phyloP scores from a whole-genome alignment of 1,140 invertebrate genomes.

The Musca vetustissima region DNA sequence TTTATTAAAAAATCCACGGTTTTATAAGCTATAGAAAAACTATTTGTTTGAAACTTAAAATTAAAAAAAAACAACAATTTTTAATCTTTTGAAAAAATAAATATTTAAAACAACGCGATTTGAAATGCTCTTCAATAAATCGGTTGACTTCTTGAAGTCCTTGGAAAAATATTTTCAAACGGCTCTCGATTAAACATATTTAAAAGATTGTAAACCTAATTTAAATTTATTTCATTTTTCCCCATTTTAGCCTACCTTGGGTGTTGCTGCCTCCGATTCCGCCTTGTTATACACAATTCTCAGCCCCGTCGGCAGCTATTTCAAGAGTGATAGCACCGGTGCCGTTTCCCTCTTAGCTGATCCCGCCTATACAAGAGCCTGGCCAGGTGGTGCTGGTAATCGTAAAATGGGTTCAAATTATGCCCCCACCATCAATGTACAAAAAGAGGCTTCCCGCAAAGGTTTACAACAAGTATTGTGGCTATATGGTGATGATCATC shows the following conservation, averaged over 20 bases:
- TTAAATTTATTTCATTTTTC: neutral
- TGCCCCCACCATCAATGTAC: slow-evolving; percentile 81
- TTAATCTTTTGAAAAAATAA: too few species aligned
- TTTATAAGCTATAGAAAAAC: too few species aligned
- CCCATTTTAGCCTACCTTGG: slow-evolving; percentile 77
- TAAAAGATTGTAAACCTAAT: neutral
- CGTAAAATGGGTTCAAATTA: slow-evolving; percentile 96
- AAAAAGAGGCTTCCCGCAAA: slow-evolving; percentile 74
- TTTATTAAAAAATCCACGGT: too few species aligned
- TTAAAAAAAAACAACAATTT: too few species aligned
- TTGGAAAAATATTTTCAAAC: too few species aligned
- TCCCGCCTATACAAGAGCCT: slow-evolving; percentile 69
- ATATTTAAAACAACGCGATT: too few species aligned
- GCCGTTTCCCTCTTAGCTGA: slow-evolving; percentile 69
- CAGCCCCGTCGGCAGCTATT: slow-evolving; percentile 93
- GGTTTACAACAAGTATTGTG: slow-evolving; percentile 96
- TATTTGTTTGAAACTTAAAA: too few species aligned
- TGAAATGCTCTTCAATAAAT: too few species aligned
- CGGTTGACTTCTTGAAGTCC: too few species aligned
- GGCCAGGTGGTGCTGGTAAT: slow-evolving; percentile 94
- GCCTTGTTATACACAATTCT: slow-evolving; percentile 89
- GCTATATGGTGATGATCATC: slow-evolving; percentile 92
- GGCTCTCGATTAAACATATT: too few species aligned
- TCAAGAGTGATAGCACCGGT: slow-evolving; percentile 65
- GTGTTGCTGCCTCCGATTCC: slow-evolving; percentile 80